Evolutionary conservation across 2,888 invertebrate genomes (phyloP).

Genomic region (Watsonalla cultraria): DNA sequence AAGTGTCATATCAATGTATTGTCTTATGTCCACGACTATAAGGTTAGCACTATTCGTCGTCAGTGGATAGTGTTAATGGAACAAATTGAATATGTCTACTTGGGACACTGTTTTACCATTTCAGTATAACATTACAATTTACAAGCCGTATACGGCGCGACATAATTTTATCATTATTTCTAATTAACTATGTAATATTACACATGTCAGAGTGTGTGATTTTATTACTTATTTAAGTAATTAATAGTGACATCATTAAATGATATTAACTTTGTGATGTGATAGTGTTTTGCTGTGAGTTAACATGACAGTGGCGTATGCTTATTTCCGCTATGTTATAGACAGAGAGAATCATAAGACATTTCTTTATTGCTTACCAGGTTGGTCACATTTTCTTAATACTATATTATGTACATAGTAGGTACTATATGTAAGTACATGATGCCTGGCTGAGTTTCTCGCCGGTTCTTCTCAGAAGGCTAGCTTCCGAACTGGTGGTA

Average conservation of each 20-base stretch:
- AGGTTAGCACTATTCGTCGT: not conserved
- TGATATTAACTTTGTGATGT: not conserved
- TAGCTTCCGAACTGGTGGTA: no score
- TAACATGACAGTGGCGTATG: conserved; percentile 17
- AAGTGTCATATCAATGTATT: not conserved
- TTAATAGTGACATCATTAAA: no score
- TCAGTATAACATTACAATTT: not conserved
- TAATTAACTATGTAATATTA: not conserved
- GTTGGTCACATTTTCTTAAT: conserved; percentile 12
- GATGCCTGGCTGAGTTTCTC: no score
- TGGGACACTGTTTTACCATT: not conserved
- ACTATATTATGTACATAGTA: no score
- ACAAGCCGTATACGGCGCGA: not conserved
- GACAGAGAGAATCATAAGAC: conserved; percentile 14
- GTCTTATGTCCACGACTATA: not conserved
- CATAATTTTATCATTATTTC: not conserved
- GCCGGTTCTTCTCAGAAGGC: no score
- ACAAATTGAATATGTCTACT: not conserved
- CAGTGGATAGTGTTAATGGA: not conserved
- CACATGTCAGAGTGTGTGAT: no score
- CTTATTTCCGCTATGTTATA: conserved; percentile 20
- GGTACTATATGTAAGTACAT: no score
- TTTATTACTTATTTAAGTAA: no score
- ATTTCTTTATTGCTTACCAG: conserved; percentile 13
- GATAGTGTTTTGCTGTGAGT: conserved; percentile 1